These are phyloP conservation scores for Acrobasis consociella DNA, from an alignment of 2,888 invertebrate species.

Conservation along the genomic window DNA sequence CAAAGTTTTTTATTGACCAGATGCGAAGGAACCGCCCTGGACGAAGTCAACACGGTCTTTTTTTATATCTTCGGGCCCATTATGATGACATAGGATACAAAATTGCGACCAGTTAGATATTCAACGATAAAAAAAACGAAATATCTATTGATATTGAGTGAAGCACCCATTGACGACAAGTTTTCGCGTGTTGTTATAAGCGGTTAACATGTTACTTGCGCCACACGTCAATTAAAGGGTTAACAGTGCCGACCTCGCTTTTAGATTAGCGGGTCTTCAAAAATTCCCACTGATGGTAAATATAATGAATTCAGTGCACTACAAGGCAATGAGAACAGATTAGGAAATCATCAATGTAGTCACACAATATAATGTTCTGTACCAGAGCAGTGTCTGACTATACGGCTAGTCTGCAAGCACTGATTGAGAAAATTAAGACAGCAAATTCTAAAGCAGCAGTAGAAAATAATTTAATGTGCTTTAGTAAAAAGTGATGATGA, in stretches of 20 bases:
- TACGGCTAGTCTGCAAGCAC: not conserved
- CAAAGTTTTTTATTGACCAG: too few relatives aligned
- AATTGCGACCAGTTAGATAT: too few relatives aligned
- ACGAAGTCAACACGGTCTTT: too few relatives aligned
- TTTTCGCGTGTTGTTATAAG: not conserved
- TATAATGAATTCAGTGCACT: not conserved
- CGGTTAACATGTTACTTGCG: conserved; percentile 18
- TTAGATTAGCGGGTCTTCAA: conserved; percentile 13
- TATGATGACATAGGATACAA: too few relatives aligned
- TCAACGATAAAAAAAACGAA: not conserved
- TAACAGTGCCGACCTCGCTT: conserved; percentile 10
- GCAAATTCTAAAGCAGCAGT: not conserved
- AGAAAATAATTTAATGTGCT: too few relatives aligned
- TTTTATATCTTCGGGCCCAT: too few relatives aligned
- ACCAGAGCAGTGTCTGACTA: too few relatives aligned
- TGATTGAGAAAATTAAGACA: not conserved
- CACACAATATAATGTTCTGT: not conserved
- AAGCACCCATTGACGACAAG: not conserved
- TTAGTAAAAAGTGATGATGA: too few relatives aligned
- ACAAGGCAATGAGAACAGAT: not conserved
- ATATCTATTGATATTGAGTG: not conserved
- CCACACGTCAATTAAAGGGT: conserved; percentile 21
- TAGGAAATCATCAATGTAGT: not conserved
- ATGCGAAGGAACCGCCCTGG: too few relatives aligned
- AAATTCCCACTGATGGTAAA: not conserved